Percentiles rank a stretch among this genome's conserved stretches.
These are phyloP conservation scores for Oscheius sp. DNA, from an alignment of 2,888 invertebrate species.

Conservation along the genomic window DNA sequence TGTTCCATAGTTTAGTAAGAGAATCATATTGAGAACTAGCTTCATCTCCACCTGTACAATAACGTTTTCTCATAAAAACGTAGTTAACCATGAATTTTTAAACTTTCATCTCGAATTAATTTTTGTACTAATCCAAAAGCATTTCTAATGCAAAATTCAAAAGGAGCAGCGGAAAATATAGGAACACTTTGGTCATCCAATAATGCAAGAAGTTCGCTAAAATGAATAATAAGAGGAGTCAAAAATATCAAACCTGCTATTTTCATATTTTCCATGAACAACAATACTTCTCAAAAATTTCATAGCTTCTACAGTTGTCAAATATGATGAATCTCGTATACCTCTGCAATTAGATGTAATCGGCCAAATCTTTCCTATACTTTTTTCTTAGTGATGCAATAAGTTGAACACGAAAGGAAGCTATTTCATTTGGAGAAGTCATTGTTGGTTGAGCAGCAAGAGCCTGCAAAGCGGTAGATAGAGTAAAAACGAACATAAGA, in stretches of 20 bases:
- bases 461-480: background rate
- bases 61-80: background rate
- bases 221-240: slow-evolving; percentile 12
- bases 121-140: slow-evolving; percentile 58
- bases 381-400: slow-evolving; percentile 25
- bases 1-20: slow-evolving; percentile 60
- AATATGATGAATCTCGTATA: slow-evolving; percentile 43
- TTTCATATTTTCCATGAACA: slow-evolving; percentile 49
- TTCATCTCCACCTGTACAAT: slow-evolving; percentile 37
- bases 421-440: slow-evolving; percentile 19
- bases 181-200: slow-evolving; percentile 49
- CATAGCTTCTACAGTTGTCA: slow-evolving; percentile 43
- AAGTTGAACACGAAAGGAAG: background rate
- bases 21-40: slow-evolving; percentile 52
- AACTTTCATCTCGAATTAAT: slow-evolving; percentile 59
- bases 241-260: slow-evolving; percentile 46
- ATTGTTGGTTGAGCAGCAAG: background rate
- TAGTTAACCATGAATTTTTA: slow-evolving; percentile 38
- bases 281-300: slow-evolving; percentile 50
- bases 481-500: background rate
- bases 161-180: slow-evolving; percentile 44
- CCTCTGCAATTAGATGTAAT: slow-evolving; percentile 35
- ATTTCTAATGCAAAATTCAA: slow-evolving; percentile 61
- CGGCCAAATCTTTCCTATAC: background rate
- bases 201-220: slow-evolving; percentile 44